Conservation (phyloP, 2,888 invertebrate genomes). For the Beris morrisii region DNA sequence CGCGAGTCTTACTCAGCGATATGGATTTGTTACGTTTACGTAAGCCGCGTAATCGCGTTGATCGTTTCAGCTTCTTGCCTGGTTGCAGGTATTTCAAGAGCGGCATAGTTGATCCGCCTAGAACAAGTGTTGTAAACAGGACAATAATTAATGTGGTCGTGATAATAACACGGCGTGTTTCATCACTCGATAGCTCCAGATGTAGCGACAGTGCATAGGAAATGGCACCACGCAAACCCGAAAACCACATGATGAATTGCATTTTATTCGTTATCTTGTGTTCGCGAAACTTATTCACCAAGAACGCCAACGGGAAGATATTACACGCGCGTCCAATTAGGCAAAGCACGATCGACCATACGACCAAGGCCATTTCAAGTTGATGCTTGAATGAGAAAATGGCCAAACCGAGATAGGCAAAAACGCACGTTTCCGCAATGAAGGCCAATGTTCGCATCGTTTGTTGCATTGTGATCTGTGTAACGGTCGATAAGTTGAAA, state of each 20-base stretch:
- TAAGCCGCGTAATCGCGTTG: constrained; percentile 51
- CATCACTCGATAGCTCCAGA: constrained; percentile 83
- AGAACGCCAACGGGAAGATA: constrained; percentile 90
- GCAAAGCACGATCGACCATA: constrained; percentile 93
- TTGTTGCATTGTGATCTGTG: constrained; percentile 99
- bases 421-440: constrained; percentile 97
- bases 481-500: constrained; percentile 95
- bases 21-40: constrained; percentile 74
- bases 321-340: constrained; percentile 93
- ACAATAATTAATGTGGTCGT: constrained; percentile 98
- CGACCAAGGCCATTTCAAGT: constrained; percentile 86
- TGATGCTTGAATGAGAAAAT: constrained; percentile 90
- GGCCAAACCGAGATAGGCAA: constrained; percentile 83
- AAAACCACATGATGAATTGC: constrained; percentile 99
- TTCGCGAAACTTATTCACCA: constrained; percentile 94
- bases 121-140: constrained; percentile 89
- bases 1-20: constrained; percentile 94
- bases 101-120: constrained; percentile 98
- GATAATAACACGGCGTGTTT: constrained; percentile 94
- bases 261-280: constrained; percentile 97
- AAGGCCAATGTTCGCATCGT: constrained; percentile 97
- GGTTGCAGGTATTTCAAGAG: constrained; percentile 84
- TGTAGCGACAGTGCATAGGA: constrained; percentile 97
- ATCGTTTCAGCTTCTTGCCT: constrained; percentile 50
- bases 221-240: constrained; percentile 93